A percentile compares a stretch with the other conserved stretches of the same genome.
These are phyloP conservation scores for Crambe crambe DNA, from an alignment of 37 sponge, comb jelly and placozoan species.

Conservation along the genomic window DNA sequence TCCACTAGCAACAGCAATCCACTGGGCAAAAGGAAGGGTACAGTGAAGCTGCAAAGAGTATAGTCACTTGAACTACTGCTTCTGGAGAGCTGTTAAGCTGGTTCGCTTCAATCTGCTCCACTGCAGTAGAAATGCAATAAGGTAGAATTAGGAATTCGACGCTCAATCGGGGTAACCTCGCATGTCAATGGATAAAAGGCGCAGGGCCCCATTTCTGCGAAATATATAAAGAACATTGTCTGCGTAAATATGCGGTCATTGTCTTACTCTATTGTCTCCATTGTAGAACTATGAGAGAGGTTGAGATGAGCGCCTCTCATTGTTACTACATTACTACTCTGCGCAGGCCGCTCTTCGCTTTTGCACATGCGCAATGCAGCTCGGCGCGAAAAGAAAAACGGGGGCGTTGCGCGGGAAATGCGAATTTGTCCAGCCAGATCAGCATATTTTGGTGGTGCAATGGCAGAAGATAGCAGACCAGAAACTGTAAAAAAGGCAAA, in stretches of 20 bases:
- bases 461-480: not conserved
- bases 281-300: not conserved
- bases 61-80: not conserved
- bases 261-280: constrained; percentile 6
- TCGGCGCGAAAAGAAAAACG: not conserved
- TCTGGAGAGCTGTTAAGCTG: constrained; percentile 2
- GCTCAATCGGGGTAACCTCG: not conserved
- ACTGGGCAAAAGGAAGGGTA: not conserved
- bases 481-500: not conserved
- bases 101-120: constrained; percentile 5
- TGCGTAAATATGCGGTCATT: constrained; percentile 25
- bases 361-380: constrained; percentile 1
- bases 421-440: not conserved
- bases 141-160: too few relatives aligned
- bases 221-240: constrained; percentile 14
- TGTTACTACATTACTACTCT: not conserved
- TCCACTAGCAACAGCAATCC: not conserved
- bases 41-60: not conserved
- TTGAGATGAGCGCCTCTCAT: constrained; percentile 5
- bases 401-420: not conserved
- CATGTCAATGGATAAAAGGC: not conserved
- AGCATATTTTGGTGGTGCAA: too few relatives aligned
- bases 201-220: constrained; percentile 12
- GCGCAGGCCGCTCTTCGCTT: constrained; percentile 1
- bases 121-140: not conserved